These are phyloP conservation scores for Caenorhabditis doughertyi DNA, from an alignment of 2,888 invertebrate genomes.

Conservation along the genomic window DNA sequence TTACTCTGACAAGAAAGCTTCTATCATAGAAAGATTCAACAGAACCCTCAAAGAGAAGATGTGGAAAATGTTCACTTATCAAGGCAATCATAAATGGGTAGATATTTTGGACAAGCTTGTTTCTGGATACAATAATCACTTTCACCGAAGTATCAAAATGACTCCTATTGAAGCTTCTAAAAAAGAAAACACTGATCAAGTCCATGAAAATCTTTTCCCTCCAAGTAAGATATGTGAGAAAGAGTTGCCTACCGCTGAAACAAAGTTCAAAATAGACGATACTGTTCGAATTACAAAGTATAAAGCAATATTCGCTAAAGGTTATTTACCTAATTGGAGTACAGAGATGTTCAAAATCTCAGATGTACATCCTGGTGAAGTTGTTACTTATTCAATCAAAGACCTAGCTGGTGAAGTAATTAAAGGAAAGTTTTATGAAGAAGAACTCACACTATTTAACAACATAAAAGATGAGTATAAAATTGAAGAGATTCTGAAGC, in stretches of 20 bases:
- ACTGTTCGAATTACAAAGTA: conserved; percentile 66
- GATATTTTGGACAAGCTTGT: too few relatives aligned
- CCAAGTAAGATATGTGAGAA: not conserved
- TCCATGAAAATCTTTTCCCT: conserved; percentile 40
- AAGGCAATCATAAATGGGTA: too few relatives aligned
- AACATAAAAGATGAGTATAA: conserved; percentile 62
- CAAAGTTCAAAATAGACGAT: conserved; percentile 40
- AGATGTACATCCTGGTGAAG: conserved; percentile 29
- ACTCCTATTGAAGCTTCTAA: conserved; percentile 60
- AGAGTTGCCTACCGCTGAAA: too few relatives aligned
- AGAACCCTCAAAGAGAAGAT: too few relatives aligned
- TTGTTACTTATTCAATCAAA: too few relatives aligned
- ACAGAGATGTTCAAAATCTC: conserved; percentile 55
- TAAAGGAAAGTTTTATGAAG: conserved; percentile 37
- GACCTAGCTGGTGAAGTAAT: conserved; percentile 24
- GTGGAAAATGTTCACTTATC: too few relatives aligned
- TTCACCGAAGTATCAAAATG: conserved; percentile 52
- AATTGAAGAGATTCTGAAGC: conserved; percentile 61
- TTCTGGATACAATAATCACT: too few relatives aligned
- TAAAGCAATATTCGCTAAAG: conserved; percentile 59
- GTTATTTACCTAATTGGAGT: conserved; percentile 64
- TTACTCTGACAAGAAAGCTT: conserved; percentile 70
- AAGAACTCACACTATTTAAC: conserved; percentile 58
- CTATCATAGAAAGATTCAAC: conserved; percentile 70
- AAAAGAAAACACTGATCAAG: conserved; percentile 36